phyloP scores from a whole-genome alignment of 92 coral and sea anemone genomes.

The Phenganax stokvisi region DNA sequence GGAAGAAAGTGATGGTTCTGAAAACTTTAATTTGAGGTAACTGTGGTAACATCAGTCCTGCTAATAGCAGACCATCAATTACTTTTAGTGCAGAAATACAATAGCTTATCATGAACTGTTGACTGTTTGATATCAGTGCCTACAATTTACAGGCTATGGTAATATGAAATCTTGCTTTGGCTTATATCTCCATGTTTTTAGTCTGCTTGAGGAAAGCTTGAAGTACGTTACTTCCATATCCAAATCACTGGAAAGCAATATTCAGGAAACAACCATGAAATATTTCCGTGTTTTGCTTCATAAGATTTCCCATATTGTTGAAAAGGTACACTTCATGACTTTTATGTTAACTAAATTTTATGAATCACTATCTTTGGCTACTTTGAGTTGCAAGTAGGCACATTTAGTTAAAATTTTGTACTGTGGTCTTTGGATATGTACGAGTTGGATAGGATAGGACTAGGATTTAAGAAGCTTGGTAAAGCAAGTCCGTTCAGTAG shows the following conservation, averaged over 20 bases:
- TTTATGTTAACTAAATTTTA: not conserved
- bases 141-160: not conserved
- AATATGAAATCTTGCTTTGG: not conserved
- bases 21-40: slow-evolving; percentile 23
- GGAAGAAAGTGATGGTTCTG: slow-evolving; percentile 2
- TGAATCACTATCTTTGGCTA: not conserved
- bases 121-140: not conserved
- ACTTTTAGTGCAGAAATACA: too few species aligned
- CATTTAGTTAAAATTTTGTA: not conserved
- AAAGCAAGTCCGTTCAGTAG: too few species aligned
- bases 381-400: not conserved
- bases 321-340: slow-evolving; percentile 55
- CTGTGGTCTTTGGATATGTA: too few species aligned
- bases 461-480: too few species aligned
- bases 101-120: too few species aligned
- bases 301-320: slow-evolving; percentile 67
- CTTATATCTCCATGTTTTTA: slow-evolving; percentile 10
- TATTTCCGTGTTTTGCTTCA: slow-evolving; percentile 78
- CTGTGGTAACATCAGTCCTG: too few species aligned
- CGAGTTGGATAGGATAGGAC: too few species aligned
- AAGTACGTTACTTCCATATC: slow-evolving; percentile 68
- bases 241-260: slow-evolving; percentile 53
- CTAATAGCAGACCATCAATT: too few species aligned
- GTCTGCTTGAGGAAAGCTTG: slow-evolving; percentile 69
- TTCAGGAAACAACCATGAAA: slow-evolving; percentile 63